phyloP scores from a whole-genome alignment of 1,140 invertebrate species.

The Eumeta japonica region DNA sequence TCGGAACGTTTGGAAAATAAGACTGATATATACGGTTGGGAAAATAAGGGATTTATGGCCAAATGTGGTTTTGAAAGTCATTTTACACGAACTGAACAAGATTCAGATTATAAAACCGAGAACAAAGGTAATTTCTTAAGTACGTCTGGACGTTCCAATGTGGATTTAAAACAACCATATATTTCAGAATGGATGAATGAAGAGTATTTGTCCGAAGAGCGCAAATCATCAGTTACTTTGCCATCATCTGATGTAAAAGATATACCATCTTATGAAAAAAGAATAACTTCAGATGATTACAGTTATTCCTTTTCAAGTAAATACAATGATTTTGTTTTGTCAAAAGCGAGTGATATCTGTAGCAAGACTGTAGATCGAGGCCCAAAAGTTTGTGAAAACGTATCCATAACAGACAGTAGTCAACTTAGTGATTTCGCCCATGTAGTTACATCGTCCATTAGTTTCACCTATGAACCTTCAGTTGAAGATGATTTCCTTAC shows the following conservation, averaged over 20 bases:
- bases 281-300: slow-evolving; percentile 36
- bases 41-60: slow-evolving; percentile 51
- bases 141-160: slow-evolving; percentile 14
- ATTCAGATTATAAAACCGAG: slow-evolving; percentile 17
- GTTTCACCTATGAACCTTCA: slow-evolving; percentile 53
- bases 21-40: slow-evolving; percentile 54
- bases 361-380: slow-evolving; percentile 34
- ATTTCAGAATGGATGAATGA: slow-evolving; percentile 26
- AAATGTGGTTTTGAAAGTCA: slow-evolving; percentile 33
- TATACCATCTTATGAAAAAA: slow-evolving; percentile 30
- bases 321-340: slow-evolving; percentile 40
- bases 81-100: slow-evolving; percentile 21
- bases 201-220: slow-evolving; percentile 38
- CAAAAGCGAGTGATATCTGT: slow-evolving; percentile 40
- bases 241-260: slow-evolving; percentile 37
- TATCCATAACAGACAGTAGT: slow-evolving; percentile 40
- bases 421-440: slow-evolving; percentile 51
- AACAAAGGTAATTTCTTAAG: slow-evolving; percentile 18
- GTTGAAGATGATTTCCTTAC: slow-evolving; percentile 48
- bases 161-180: slow-evolving; percentile 18
- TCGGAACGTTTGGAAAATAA: slow-evolving; percentile 47
- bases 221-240: slow-evolving; percentile 34
- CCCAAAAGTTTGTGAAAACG: slow-evolving; percentile 37
- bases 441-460: slow-evolving; percentile 53
- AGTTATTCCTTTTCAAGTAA: slow-evolving; percentile 40